These are phyloP conservation scores for Eulemur albifrons DNA, from an alignment of 2,797 vertebrate genomes.

Conservation along the genomic window DNA sequence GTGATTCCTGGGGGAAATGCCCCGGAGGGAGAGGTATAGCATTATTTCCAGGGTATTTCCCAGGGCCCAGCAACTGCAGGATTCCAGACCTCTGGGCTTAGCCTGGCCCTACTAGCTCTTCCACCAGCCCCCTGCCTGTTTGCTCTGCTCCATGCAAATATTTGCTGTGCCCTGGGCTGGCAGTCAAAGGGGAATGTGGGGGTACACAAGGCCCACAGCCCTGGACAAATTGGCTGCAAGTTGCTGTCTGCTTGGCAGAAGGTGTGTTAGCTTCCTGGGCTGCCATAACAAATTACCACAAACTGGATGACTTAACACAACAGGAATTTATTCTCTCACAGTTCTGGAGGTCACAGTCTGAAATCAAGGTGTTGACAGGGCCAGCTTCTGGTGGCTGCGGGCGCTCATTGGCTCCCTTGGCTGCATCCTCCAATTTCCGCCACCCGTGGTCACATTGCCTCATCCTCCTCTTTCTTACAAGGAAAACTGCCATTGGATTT, in stretches of 20 bases:
- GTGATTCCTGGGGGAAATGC: too few relatives aligned
- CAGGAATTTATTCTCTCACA: not conserved
- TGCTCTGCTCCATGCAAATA: not conserved
- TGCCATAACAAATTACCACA: not conserved
- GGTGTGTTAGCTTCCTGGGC: not conserved
- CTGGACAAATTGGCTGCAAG: not conserved
- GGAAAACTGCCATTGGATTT: not conserved
- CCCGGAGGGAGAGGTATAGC: not conserved
- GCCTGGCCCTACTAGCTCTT: not conserved
- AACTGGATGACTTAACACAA: not conserved
- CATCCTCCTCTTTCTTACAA: not conserved
- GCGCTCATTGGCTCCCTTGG: not conserved
- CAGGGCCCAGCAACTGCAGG: not conserved
- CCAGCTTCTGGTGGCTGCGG: not conserved
- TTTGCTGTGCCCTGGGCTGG: not conserved
- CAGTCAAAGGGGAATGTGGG: not conserved
- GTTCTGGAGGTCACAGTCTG: not conserved
- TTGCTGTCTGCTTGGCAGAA: not conserved
- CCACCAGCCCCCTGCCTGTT: not conserved
- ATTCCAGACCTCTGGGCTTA: not conserved
- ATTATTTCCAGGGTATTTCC: not conserved
- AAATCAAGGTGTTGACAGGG: not conserved
- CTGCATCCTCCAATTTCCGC: not conserved
- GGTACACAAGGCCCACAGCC: not conserved
- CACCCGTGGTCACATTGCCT: not conserved